Conservation (phyloP, 2,888 invertebrate species). For the Metalampra italica region DNA sequence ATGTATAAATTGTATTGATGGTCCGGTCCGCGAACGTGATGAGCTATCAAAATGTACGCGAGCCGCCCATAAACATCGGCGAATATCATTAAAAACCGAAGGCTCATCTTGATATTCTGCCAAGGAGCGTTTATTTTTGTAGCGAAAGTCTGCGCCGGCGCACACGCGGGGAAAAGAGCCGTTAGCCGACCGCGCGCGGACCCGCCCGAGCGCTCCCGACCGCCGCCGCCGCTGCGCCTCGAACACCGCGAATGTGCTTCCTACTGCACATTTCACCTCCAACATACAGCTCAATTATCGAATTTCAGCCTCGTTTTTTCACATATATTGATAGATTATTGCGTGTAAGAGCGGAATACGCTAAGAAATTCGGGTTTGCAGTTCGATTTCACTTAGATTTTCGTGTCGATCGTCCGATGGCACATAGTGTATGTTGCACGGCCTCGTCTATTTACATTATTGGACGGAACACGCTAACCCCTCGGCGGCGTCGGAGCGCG, state of each 20-base stretch:
- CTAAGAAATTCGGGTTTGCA: slow-evolving; percentile 19
- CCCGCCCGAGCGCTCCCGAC: slow-evolving; percentile 55
- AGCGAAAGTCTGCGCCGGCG: slow-evolving; percentile 64
- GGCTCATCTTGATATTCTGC: slow-evolving; percentile 72
- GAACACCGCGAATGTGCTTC: slow-evolving; percentile 43
- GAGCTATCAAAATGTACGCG: slow-evolving; percentile 6
- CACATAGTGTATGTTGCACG: slow-evolving; percentile 43
- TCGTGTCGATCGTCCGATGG: slow-evolving; percentile 7
- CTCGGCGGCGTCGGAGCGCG: slow-evolving; percentile 49
- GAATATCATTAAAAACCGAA: slow-evolving; percentile 62
- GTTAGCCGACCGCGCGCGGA: slow-evolving; percentile 64
- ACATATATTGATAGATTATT: slow-evolving; percentile 19
- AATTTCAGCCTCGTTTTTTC: slow-evolving; percentile 16
- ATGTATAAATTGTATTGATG: background rate
- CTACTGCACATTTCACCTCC: background rate
- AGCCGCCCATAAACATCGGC: slow-evolving; percentile 60
- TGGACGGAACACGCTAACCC: slow-evolving; percentile 61
- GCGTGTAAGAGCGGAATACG: slow-evolving; percentile 5
- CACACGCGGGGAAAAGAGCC: slow-evolving; percentile 59
- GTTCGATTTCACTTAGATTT: background rate
- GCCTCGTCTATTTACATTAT: slow-evolving; percentile 56
- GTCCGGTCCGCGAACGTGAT: background rate
- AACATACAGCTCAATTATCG: background rate
- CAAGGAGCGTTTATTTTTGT: slow-evolving; percentile 76
- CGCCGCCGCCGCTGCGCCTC: slow-evolving; percentile 31